Evolutionary conservation across 1,140 invertebrate genomes (phyloP), one percentile per base, ranked within the genome.

Genomic region (Drosophila littoralis): DNA sequence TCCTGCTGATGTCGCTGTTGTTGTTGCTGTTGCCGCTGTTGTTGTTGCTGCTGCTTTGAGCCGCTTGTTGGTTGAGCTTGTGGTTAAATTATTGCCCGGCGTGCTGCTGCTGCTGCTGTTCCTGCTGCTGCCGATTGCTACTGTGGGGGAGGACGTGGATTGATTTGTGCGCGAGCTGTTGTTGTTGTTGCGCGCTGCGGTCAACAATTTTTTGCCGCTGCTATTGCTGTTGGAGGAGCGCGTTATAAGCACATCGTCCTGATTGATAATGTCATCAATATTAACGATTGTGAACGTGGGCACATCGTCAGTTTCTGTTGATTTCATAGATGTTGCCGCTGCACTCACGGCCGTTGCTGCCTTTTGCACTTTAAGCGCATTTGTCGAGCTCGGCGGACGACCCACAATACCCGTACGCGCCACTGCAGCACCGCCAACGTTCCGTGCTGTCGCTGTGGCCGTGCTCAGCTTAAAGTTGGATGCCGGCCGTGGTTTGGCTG

Each of bases 271-370:
- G 58, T 92, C 90, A 57, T 91, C 80, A 8, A 92, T 92, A 46
- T 92, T 92, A 7, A 92, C 91, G 45, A 92, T 92, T 17, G 91
- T 92, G 59, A 92, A 92, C n/a, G 91, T 92, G 32, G 84, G 90
- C 78, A 88, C 84, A 13, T 89, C 77, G 1, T 79, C 77, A n/a
- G 4, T 66, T 17, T 28, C 70, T 10, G 13, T 46, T 40, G 36
- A 63, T 9, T 48, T 57, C 42, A 8, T 15, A 2, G 43, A n/a
- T 10, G 58, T 15, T 17, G 45, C 17, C 10, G 46, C 48, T 7
- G 42, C 45, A 61, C 1, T 69, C 13, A 32, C 42, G 22, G 32
- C 15, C 17, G 51, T 6, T 1, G 35, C n/a, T 6, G 52, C 42
- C 57, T 74, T 60, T 28, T 67, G 70, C 35, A 61, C 7, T 33